Evolutionary conservation across 2,113 vertebrate species (phyloP).

Genomic region (Cebus imitator): DNA sequence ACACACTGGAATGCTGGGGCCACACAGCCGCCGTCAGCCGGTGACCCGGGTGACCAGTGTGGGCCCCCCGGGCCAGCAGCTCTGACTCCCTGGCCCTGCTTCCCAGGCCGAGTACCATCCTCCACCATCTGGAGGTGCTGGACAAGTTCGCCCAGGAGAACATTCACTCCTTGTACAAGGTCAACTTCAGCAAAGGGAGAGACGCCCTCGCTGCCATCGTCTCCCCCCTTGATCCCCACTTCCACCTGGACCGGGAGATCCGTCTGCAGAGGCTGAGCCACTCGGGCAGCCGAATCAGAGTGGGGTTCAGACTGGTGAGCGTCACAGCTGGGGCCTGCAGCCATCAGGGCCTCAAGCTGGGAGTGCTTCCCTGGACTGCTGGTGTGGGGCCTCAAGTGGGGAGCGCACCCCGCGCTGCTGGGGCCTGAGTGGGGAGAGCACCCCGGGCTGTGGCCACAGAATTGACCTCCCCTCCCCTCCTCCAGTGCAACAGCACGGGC

Average conservation of each 20-base stretch:
- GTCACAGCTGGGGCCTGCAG: too few species aligned
- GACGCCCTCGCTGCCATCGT: rapidly evolving
- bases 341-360: too few species aligned
- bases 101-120: slow-evolving; percentile 68
- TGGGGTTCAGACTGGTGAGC: slow-evolving; percentile 84
- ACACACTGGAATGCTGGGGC: neutral
- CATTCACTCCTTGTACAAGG: slow-evolving; percentile 56
- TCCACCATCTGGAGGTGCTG: slow-evolving; percentile 65
- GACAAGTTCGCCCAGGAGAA: slow-evolving; percentile 79
- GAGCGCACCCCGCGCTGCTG: too few species aligned
- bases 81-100: neutral
- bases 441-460: neutral
- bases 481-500: slow-evolving; percentile 79
- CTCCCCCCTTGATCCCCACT: neutral
- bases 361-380: too few species aligned
- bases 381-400: too few species aligned
- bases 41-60: too few species aligned
- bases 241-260: slow-evolving; percentile 69
- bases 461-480: neutral
- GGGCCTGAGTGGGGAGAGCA: too few species aligned
- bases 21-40: too few species aligned
- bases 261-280: slow-evolving; percentile 59
- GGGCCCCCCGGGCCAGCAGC: rapidly evolving
- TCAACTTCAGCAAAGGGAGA: slow-evolving; percentile 30
- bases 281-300: neutral